Conservation (phyloP, 2,113 vertebrate genomes). For the Oenanthe melanoleuca region DNA sequence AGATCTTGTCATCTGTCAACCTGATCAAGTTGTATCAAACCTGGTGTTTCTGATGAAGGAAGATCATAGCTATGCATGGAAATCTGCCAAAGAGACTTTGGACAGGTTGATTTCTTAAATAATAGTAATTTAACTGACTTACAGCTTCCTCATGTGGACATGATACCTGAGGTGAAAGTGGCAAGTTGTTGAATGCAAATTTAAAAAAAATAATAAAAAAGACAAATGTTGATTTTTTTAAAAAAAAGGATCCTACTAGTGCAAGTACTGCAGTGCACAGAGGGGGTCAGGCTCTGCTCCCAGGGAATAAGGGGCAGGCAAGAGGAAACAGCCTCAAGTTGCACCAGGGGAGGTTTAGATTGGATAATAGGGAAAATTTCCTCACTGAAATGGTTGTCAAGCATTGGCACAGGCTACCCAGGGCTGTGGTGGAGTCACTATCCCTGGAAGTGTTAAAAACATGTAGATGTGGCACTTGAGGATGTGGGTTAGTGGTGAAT, state of each 20-base stretch:
- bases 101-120: neutral
- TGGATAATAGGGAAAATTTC: neutral
- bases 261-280: neutral
- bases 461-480: neutral
- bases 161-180: neutral
- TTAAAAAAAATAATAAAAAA: neutral
- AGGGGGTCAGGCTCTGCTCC: fast-evolving
- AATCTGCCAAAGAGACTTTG: neutral
- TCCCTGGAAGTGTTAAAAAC: neutral
- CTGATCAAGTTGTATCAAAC: neutral
- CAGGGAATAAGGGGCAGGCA: neutral
- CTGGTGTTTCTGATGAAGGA: neutral
- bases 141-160: neutral
- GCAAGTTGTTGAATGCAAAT: neutral
- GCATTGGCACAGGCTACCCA: neutral
- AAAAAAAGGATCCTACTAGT: neutral
- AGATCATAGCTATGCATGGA: neutral
- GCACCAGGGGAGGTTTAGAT: neutral
- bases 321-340: neutral
- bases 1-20: neutral
- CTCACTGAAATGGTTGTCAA: fast-evolving
- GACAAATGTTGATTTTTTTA: neutral
- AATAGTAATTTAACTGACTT: neutral
- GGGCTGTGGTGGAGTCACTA: neutral
- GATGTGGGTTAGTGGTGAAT: neutral